Evolutionary conservation across 2,797 vertebrate genomes (phyloP), one percentile per base, ranked within the genome.

Genomic region (Podargus strigoides): DNA sequence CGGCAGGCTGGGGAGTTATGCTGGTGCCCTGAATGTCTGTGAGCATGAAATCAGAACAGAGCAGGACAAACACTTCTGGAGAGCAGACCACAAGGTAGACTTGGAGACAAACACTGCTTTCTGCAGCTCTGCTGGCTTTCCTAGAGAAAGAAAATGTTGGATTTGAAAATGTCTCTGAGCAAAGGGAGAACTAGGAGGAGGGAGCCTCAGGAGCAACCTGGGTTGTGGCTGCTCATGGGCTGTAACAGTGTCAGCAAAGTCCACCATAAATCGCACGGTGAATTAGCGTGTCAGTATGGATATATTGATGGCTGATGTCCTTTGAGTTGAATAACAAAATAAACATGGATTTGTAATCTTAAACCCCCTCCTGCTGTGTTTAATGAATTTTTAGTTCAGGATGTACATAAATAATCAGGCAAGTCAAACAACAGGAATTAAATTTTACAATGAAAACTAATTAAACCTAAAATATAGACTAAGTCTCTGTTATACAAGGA

Each of bases 401-500:
- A 96, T 97, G 97, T 98, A 98, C 98, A 97, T 98, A 98, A 98
- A 98, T 98, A 97, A 98, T 98, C 97, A 97, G 97, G 97, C 97
- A 98, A 98, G 96, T 97, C 97, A 97, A 98, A 98, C 97, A 98
- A 98, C 95, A 98, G 91, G 96, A 98, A 98, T 98, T 98, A 97
- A 96, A 97, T 97, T 98, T 98, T 98, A 97, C 97, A 98, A 97
- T 98, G 97, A 98, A 98, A 98, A 98, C 98, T 98, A 98, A 98
- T 98, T 97, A 81, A 93, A 86, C 18, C 7, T 56, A 55, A 92
- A 93, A 72, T 81, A 72, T n/a, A 92, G 49, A 75, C 24, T 77
- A 82, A 68, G 50, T 75, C 63, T 81, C 77, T 62, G 21, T 80
- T 89, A 46, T 52, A 81, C 69, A 84, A 77, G 58, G 73, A 78